Evolutionary conservation across 1,140 invertebrate genomes (phyloP), one percentile per base, ranked within the genome.

Genomic region (Zaprionus vittiger): DNA sequence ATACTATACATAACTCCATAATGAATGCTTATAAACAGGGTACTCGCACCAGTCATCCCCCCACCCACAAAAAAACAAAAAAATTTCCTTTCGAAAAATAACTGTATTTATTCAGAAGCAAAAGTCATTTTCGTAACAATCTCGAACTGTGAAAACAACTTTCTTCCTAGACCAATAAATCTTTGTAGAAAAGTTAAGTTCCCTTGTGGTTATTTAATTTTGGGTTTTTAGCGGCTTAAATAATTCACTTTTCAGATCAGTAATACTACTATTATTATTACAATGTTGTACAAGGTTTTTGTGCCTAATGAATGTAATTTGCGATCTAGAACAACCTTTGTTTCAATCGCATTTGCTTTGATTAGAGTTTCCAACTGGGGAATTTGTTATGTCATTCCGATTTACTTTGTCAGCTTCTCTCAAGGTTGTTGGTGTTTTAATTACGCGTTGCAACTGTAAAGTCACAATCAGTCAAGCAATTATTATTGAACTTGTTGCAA

Each of bases 21-120:
- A 57, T 65, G 56, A 34, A 54, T 55, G 68, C 77, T 78, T 74
- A 84, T 84, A 89, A 83, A 90, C 84, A 90, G 84, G 84, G 84
- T 79, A 85, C 81, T 84, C 79, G 78, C 85, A 90, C 79, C 66
- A 81, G 38, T 38, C 77, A 90, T 71, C 22, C 41, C 41, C 41
- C 41, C 37, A 3, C 34, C 34, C 11, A 12, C 4, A 12, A 38
- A 14, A 12, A 15, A 17, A 14, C 71, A 57, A 89, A 87, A 89
- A 87, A 85, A 80, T 89, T 41, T 4, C 52, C 60, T 75, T 83
- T 71, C 80, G 64, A 83, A 31, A 61, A 69, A n/a, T 37, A 38
- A 38, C 20, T 62, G 26, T 78, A 80, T 80, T 80, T 80, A 80
- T 77, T 69, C 56, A 56, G 64, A 57, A 47, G 3, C 7, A 14